Evolutionary conservation across 2,797 vertebrate genomes (phyloP).

Genomic region (Rhinatrema bivittatum): DNA sequence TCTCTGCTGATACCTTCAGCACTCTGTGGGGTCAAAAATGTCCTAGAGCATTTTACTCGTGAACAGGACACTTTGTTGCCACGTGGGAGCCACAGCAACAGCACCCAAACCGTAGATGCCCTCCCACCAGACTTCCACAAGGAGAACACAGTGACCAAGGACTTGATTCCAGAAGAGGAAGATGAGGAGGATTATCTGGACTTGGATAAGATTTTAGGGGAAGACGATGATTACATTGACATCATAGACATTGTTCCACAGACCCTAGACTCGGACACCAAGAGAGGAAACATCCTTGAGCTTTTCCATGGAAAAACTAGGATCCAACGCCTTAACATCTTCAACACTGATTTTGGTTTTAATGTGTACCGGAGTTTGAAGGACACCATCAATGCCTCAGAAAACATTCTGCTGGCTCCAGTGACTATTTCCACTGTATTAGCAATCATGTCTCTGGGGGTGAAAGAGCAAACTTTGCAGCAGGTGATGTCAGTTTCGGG

Average conservation of each 20-base stretch:
- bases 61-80: slow-evolving; percentile 10
- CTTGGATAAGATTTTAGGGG: slow-evolving; percentile 71
- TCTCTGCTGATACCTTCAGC: slow-evolving; percentile 53
- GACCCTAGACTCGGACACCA: slow-evolving; percentile 60
- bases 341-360: slow-evolving; percentile 85
- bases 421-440: slow-evolving; percentile 90
- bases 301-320: slow-evolving; percentile 83
- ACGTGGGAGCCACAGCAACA: slow-evolving; percentile 18
- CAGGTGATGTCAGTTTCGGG: slow-evolving; percentile 75
- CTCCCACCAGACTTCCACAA: slow-evolving; percentile 73
- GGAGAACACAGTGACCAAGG: slow-evolving; percentile 88
- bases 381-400: slow-evolving; percentile 61
- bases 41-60: slow-evolving; percentile 54
- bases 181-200: slow-evolving; percentile 92
- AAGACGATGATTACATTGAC: slow-evolving; percentile 70
- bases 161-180: slow-evolving; percentile 74
- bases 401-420: slow-evolving; percentile 88
- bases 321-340: slow-evolving; percentile 82
- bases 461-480: slow-evolving; percentile 60
- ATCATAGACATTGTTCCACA: slow-evolving; percentile 72
- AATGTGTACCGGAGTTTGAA: slow-evolving; percentile 80
- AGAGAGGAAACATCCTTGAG: slow-evolving; percentile 68
- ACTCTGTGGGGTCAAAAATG: slow-evolving; percentile 62
- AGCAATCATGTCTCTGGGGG: slow-evolving; percentile 87
- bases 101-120: slow-evolving; percentile 33